Base-by-base conservation (phyloP, 2,113 vertebrate species). In the Corythaixoides concolor region DNA sequence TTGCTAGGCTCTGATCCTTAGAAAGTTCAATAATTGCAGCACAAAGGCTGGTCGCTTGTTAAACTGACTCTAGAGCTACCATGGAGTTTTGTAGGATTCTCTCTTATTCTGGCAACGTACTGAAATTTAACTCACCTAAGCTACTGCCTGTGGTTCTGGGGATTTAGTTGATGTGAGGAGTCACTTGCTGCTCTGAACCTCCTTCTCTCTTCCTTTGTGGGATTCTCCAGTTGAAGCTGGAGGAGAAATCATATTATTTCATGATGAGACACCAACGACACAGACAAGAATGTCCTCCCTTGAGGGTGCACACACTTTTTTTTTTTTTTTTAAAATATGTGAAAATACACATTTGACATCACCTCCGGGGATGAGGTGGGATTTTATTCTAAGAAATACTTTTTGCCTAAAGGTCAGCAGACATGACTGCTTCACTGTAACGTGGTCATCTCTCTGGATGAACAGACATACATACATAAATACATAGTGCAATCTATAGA, bases 221-320 rank as follows among this genome's bases (percentile, higher is more conserved):
- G 45, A 53, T 59, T 88, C 63, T 73, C 39, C 72, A 56, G 15
- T 13, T 68, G 49, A 72, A 83, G 55, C 45, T 66, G 35, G 30
- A 83, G 33, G 10, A 79, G 35, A 64, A 90, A 85, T 9, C 58
- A 32, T 23, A 32, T 22, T 59, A 19, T 41, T 70, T 52, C 2
- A 3, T 2, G 8, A 37, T 0, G 0, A 92, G 52, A 58, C 41
- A 70, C 10, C 35, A 37, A 7, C 1, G 15, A 18, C 8, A 32
- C 4, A 53, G 50, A 53, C 12, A 28, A 58, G 22, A 85, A 76
- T 2, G 9, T 16, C 18, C 30, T 39, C 28, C 27, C 27, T 37
- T 1, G 1, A 26, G 18, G 2, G 9, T 43, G 3, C 85, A 47
- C 8, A 75, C 19, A 12, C 28, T 20, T 62, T 15, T 47, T 35